Evolutionary conservation across 2,113 vertebrate genomes (phyloP).

Genomic region (Eidolon helvum): DNA sequence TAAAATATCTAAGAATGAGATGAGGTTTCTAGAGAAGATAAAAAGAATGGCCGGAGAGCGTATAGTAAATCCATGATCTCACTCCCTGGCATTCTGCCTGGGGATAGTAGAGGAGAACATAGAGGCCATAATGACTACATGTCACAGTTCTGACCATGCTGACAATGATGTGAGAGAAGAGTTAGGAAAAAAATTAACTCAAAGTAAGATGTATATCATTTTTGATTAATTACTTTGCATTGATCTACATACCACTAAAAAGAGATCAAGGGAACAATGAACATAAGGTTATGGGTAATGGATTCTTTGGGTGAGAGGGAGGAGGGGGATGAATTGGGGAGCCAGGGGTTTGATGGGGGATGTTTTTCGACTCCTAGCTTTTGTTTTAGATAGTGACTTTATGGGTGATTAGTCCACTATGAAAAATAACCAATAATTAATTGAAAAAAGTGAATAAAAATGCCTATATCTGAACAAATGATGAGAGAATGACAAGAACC

Average conservation of each 20-base stretch:
- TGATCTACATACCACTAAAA: neutral
- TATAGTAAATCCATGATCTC: neutral
- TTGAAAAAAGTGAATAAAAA: neutral
- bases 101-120: neutral
- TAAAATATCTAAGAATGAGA: neutral
- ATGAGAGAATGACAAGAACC: neutral
- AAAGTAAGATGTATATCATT: neutral
- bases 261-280: neutral
- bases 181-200: neutral
- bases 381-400: neutral
- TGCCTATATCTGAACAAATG: neutral
- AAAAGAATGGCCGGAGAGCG: neutral
- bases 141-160: neutral
- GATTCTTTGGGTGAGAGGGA: neutral
- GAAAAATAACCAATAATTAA: slow-evolving; percentile 4
- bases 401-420: neutral
- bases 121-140: neutral
- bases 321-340: neutral
- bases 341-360: neutral
- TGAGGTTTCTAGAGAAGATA: neutral
- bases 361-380: neutral
- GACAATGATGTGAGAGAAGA: neutral
- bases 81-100: neutral
- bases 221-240: slow-evolving; percentile 37
- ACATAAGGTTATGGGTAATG: neutral